These are phyloP conservation scores for Dryoscopus gambensis DNA, from an alignment of 2,113 vertebrate species.

Conservation along the genomic window DNA sequence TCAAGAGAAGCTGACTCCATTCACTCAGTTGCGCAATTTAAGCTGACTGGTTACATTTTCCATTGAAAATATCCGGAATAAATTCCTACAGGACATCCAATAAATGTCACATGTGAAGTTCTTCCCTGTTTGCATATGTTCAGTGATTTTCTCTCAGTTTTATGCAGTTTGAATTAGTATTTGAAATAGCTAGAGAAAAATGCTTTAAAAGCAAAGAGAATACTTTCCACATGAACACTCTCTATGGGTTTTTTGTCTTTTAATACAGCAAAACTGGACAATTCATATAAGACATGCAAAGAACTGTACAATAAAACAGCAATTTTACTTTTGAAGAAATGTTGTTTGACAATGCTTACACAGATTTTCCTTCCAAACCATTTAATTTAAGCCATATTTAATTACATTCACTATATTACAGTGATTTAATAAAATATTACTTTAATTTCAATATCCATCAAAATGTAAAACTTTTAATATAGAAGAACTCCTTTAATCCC, in stretches of 20 bases:
- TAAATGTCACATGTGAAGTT: neutral
- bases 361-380: neutral
- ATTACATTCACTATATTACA: neutral
- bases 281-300: neutral
- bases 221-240: neutral
- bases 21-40: neutral
- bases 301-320: neutral
- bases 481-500: neutral
- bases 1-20: neutral
- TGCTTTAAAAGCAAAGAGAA: neutral
- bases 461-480: neutral
- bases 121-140: neutral
- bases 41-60: neutral
- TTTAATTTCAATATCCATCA: conserved; percentile 1
- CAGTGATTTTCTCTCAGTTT: neutral
- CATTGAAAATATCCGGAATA: neutral
- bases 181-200: neutral
- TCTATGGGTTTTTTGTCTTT: neutral
- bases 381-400: neutral
- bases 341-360: neutral
- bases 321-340: neutral
- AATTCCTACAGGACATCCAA: too few species aligned
- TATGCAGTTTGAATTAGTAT: neutral
- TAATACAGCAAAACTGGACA: neutral
- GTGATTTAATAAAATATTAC: neutral